phyloP scores from a whole-genome alignment of 64 coral and sea anemone genomes.

The Porites australiensis region DNA sequence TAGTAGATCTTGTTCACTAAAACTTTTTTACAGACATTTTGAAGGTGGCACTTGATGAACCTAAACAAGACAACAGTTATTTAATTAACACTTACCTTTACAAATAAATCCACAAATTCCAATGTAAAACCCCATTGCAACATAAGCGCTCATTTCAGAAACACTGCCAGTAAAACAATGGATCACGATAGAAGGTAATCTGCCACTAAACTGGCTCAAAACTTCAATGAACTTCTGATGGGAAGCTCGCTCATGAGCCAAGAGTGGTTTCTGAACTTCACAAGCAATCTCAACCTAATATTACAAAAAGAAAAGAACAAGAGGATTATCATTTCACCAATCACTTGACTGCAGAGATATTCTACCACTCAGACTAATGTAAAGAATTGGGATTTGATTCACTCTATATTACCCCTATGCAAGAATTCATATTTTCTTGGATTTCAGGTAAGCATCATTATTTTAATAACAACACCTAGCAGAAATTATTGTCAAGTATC shows the following conservation, averaged over 20 bases:
- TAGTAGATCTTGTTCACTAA: too few relatives aligned
- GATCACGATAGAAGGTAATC: constrained; percentile 88
- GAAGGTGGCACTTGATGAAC: not conserved
- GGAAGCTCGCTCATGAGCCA: constrained; percentile 93
- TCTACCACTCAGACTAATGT: too few relatives aligned
- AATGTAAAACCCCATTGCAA: constrained; percentile 98
- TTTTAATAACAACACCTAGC: too few relatives aligned
- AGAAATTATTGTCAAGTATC: too few relatives aligned
- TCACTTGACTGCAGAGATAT: too few relatives aligned
- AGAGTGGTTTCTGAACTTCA: constrained; percentile 83
- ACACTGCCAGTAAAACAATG: constrained; percentile 98
- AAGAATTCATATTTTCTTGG: too few relatives aligned
- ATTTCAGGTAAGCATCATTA: too few relatives aligned
- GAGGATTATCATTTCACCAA: not conserved
- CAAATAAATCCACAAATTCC: constrained; percentile 97
- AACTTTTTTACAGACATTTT: too few relatives aligned
- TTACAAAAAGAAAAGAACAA: not conserved
- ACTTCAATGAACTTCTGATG: constrained; percentile 95
- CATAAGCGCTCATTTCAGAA: constrained; percentile 91
- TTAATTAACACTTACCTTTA: constrained; percentile 75
- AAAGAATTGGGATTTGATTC: too few relatives aligned
- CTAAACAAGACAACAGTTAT: not conserved
- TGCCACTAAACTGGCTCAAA: constrained; percentile 72
- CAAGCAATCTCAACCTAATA: constrained; percentile 90
- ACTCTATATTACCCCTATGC: too few relatives aligned